Evolutionary conservation across 2,113 vertebrate genomes (phyloP), one percentile per base, ranked within the genome.

Genomic region (Cygnus atratus): DNA sequence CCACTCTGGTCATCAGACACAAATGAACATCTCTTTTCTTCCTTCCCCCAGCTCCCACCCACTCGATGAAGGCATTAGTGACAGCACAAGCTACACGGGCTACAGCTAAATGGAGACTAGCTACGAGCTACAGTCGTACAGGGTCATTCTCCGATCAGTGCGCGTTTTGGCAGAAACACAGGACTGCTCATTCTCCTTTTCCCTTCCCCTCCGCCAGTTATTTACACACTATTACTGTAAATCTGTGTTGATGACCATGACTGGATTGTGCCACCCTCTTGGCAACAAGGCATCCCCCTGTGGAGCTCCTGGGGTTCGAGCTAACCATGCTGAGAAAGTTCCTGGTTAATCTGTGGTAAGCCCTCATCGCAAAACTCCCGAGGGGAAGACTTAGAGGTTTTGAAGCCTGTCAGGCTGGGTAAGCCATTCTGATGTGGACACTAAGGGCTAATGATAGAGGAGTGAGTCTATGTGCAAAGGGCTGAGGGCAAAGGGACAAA

Each of bases 91-190:
- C 95, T 98, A 98, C 29, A 74, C 9, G n/a, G 76, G 95, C 97
- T 98, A 98, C 90, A 96, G 95, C 95, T 98, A 98, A 97, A 93
- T 82, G 87, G 63, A 97, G 85, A 74, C 95, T 96, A 97, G 90
- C 97, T 98, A 98, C 72, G 2, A 48, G 96, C 97, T 98, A 98
- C 91, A 93, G 90, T 63, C 94, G 76, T 63, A 93, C 58, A 95
- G 97, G 98, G 98, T 97, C 98, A 98, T 98, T 98, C 98, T 98
- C 98, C 98, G 29, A 95, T 98, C 98, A 97, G 91, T 74, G 62
- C 22, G 24, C 1, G 0, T 52, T 91, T 95, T 93, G 83, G 79
- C 81, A 89, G 82, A 97, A 92, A 95, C 88, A 87, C 62, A 87
- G 16, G 39, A 79, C 85, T 97, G 77, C 58, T 85, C 67, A 29